phyloP scores from a whole-genome alignment of 2,888 invertebrate species.

The Ichneumoninae sp. region DNA sequence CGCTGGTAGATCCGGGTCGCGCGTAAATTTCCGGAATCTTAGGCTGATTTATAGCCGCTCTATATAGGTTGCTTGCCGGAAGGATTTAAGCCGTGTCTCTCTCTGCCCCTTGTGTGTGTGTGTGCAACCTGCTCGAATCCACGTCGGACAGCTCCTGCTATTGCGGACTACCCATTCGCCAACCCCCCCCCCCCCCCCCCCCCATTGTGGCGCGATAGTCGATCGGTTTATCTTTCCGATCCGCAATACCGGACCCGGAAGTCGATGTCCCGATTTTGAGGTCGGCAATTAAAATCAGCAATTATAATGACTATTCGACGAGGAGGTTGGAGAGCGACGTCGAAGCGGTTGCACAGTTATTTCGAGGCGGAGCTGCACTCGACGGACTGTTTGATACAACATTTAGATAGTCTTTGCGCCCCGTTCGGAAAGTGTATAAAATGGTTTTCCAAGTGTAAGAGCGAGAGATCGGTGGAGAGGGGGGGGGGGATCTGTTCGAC shows the following conservation, averaged over 20 bases:
- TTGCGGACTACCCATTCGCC: background rate
- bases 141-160: conserved; percentile 18
- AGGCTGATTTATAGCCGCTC: conserved; percentile 78
- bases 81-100: conserved; percentile 74
- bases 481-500: conserved; percentile 42
- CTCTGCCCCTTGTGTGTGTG: conserved; percentile 18
- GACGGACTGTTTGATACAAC: conserved; percentile 15
- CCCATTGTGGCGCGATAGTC: background rate
- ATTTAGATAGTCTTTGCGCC: conserved; percentile 24
- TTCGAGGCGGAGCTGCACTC: background rate
- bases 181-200: background rate
- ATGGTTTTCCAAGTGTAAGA: conserved; percentile 74
- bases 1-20: conserved; percentile 78
- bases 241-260: background rate
- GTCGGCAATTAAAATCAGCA: background rate
- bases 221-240: background rate
- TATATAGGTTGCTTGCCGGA: conserved; percentile 77
- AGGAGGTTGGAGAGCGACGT: background rate
- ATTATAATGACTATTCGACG: background rate
- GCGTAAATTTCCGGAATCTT: conserved; percentile 81
- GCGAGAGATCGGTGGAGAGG: conserved; percentile 39
- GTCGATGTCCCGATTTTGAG: background rate
- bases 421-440: conserved; percentile 48
- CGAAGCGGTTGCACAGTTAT: too few species aligned
- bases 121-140: conserved; percentile 20